Evolutionary conservation across 1,140 invertebrate species (phyloP), one percentile per base, ranked within the genome.

Genomic region (Phymastichus coffea): DNA sequence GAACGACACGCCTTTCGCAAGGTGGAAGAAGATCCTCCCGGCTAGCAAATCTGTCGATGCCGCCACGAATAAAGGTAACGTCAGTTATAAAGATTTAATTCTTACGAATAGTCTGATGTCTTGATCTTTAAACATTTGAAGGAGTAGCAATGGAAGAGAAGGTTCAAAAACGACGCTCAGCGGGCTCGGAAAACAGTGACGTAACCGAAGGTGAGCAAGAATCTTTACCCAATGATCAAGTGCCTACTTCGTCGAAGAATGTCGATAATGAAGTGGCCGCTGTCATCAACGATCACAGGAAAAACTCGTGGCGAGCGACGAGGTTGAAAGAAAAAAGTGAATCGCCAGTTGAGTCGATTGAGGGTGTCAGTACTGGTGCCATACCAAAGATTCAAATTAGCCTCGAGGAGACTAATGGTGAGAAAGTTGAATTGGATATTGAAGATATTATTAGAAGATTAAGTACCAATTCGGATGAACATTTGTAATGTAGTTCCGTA

Each of bases 11-110:
- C 84, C 87, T 2, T 84, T 87, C 70, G 70, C 79, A 1, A 83
- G 85, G 66, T 90, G 88, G 88, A 88, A 87, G 70, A 88, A 87
- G 76, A 83, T 88, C 10, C 67, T 90, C 14, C 85, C 86, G 3
- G 78, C 76, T 15, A 80, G 68, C 23, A 86, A 84, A 71, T 63
- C 58, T 9, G 35, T 49, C 0, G 68, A 67, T 40, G 12, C 53
- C 14, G 38, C 57, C 25, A 52, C 57, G 22, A 56, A 26, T 55
- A 62, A 64, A 60, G 65, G 65, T 62, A 57, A 14, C 15, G n/a
- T n/a, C n/a, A n/a, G n/a, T n/a, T n/a, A n/a, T n/a, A n/a, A n/a
- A n/a, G n/a, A n/a, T n/a, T n/a, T n/a, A n/a, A n/a, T n/a, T n/a
- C n/a, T n/a, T n/a, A n/a, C n/a, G n/a, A n/a, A n/a, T n/a, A n/a